Evolutionary conservation across 2,113 vertebrate genomes (phyloP), one percentile per base, ranked within the genome.

Genomic region (Leptobrachium ailaonicum): DNA sequence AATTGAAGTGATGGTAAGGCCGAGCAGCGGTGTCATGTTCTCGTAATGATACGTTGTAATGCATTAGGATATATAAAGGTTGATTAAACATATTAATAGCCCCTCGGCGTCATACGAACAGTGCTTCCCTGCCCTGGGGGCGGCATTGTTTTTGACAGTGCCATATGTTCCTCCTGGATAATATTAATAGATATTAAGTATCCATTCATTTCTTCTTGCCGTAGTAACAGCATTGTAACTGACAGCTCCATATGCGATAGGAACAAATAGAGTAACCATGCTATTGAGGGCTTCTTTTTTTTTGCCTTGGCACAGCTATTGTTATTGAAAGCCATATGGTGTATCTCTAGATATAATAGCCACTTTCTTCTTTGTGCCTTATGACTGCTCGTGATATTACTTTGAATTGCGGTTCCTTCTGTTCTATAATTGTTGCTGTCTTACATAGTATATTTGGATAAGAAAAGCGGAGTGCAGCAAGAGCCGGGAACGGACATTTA

Each of bases 221-320:
- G 66, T 47, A 63, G 64, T 44, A 62, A 64, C 64, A 32, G 40
- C 43, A 75, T 75, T 11, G 43, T 75, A 74, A 20, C n/a, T 75
- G 79, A 81, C 79, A 81, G 72, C 71, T 60, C 79, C 79, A 81
- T 81, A 81, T 81, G 79, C 43, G 79, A 81, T 42, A 43, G 50
- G 64, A 69, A 67, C 63, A 12, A 13, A 80, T 32, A 45, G 63
- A 68, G 72, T 81, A 66, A 20, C 53, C 63, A 69, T 69, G 45
- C 20, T 81, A 68, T 68, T 14, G 69, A 81, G 41, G 45, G 63
- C 12, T 47, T 43, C 43, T 9, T 32, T 32, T 32, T 32, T 32
- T 32, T 32, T 44, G 11, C 42, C 45, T 75, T 74, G 69, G 64
- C 47, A 81, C 60, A 8, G 10, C 79, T 63, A 75, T 69, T 81